phyloP scores from a whole-genome alignment of 2,888 invertebrate genomes.

The Beris chalybata region DNA sequence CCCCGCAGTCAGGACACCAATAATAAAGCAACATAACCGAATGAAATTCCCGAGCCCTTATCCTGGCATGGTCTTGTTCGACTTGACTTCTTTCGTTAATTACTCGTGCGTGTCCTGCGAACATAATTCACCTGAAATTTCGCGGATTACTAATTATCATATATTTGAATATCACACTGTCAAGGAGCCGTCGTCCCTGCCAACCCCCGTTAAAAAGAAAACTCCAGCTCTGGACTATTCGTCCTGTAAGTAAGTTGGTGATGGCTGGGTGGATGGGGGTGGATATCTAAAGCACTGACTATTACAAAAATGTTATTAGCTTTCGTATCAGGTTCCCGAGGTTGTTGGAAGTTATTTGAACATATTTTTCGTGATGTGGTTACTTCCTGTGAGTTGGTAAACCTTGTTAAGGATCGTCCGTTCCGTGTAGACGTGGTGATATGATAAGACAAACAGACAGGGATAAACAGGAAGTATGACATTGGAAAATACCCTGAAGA shows the following conservation, averaged over 20 bases:
- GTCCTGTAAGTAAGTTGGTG: too few relatives aligned
- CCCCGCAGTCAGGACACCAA: slow-evolving; percentile 1
- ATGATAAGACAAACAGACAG: slow-evolving; percentile 38
- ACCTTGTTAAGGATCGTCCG: slow-evolving; percentile 21
- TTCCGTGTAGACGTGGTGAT: slow-evolving; percentile 25
- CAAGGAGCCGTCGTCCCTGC: background rate
- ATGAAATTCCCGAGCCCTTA: slow-evolving; percentile 29
- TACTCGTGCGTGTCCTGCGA: slow-evolving; percentile 40
- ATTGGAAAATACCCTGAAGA: slow-evolving; percentile 34
- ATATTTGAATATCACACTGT: slow-evolving; percentile 27
- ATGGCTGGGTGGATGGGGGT: too few relatives aligned
- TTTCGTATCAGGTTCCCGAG: slow-evolving; percentile 18
- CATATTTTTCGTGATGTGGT: slow-evolving; percentile 27
- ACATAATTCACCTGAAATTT: slow-evolving; percentile 39
- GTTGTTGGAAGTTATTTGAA: slow-evolving; percentile 25
- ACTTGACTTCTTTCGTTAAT: slow-evolving; percentile 38
- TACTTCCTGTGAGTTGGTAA: slow-evolving; percentile 9
- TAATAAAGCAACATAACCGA: too few relatives aligned
- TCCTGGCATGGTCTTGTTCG: slow-evolving; percentile 33
- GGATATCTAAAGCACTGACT: slow-evolving; percentile 10
- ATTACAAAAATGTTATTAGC: slow-evolving; percentile 22
- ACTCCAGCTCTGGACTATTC: too few relatives aligned
- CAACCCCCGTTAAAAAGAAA: background rate
- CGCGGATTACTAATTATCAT: slow-evolving; percentile 32
- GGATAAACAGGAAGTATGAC: slow-evolving; percentile 35